Conservation (phyloP, 2,888 invertebrate genomes). For the Cylloceria caligata region DNA sequence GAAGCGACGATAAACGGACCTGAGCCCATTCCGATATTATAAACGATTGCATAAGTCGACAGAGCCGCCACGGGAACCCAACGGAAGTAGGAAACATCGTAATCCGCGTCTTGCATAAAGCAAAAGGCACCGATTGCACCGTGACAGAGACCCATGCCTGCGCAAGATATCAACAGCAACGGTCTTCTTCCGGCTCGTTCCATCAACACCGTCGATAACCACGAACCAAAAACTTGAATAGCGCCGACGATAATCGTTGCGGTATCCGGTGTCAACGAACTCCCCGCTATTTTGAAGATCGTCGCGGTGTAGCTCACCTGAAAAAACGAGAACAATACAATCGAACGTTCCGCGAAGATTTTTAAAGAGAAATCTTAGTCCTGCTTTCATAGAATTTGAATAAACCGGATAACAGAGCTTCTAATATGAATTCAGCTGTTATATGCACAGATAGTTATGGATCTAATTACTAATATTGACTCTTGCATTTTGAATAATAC, state of each 20-base stretch:
- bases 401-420: too few relatives aligned
- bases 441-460: too few relatives aligned
- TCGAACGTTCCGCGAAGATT: neutral
- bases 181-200: slow-evolving; percentile 88
- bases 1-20: slow-evolving; percentile 85
- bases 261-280: slow-evolving; percentile 84
- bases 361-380: too few relatives aligned
- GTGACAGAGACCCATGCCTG: slow-evolving; percentile 81
- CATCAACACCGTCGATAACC: slow-evolving; percentile 84
- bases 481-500: too few relatives aligned
- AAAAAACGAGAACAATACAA: slow-evolving; percentile 71
- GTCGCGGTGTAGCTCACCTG: slow-evolving; percentile 85
- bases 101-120: slow-evolving; percentile 74
- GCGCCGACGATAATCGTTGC: slow-evolving; percentile 87
- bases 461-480: too few relatives aligned
- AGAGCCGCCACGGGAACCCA: slow-evolving; percentile 86
- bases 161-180: slow-evolving; percentile 84
- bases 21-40: slow-evolving; percentile 86
- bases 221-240: slow-evolving; percentile 86
- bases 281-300: slow-evolving; percentile 86
- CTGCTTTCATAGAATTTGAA: too few relatives aligned
- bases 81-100: slow-evolving; percentile 79
- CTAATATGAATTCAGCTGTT: too few relatives aligned
- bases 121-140: slow-evolving; percentile 80
- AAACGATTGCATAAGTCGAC: slow-evolving; percentile 86